Evolutionary conservation across 2,113 vertebrate species (phyloP), one percentile per base, ranked within the genome.

Genomic region (Tor tambroides): DNA sequence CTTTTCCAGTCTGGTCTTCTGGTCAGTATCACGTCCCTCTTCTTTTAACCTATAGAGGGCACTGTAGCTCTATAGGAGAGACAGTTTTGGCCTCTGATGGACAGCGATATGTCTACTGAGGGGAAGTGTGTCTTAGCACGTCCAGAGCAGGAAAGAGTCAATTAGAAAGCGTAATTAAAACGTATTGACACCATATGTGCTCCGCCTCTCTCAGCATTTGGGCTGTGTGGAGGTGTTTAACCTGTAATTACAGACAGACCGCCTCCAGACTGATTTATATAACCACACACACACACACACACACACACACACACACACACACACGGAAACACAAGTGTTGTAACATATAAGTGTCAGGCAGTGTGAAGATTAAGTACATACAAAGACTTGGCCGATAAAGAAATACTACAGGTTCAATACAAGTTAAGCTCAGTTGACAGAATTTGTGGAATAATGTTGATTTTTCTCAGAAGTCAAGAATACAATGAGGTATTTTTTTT

Each of bases 161-260:
- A 96, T 96, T 96, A 96, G 92, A 96, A 87, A 94, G 94, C 95
- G 96, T 96, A 96, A 95, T 96, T 97, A 95, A 96, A 96, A 94
- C 89, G 93, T 93, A 97, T 95, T 95, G 95, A 96, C 95, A 95
- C 94, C 96, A 96, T 93, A 95, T 95, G 95, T 94, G 92, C 89
- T 92, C 92, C 90, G 88, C 91, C 92, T 91, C 92, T 91, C 81
- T 51, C 65, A 59, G 21, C 69, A 91, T 67, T 81, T 30, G 63
- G 77, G 63, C 71, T 78, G 77, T 88, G 87, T 80, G 82, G 88
- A 87, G 89, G 87, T 90, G 89, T 90, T 90, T 90, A 85, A 83
- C 81, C 86, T 72, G 19, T 79, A 89, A 89, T 88, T 87, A 88
- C 86, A 78, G 67, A 86, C 84, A 86, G 75, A 74, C 83, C 56